Conservation (phyloP, 2,113 vertebrate species). For the Pelobates fuscus region DNA sequence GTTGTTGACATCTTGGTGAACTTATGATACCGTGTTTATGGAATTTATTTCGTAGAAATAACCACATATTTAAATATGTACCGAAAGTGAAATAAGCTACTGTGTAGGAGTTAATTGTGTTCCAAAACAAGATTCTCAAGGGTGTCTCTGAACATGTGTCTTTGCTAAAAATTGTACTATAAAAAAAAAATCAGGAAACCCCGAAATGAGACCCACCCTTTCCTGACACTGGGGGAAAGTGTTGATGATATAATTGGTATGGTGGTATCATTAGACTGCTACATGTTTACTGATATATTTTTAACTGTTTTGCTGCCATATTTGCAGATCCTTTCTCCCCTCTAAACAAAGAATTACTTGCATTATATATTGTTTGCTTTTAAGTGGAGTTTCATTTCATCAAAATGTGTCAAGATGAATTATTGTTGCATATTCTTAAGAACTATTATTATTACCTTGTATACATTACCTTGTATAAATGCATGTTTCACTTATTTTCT, state of each 20-base stretch:
- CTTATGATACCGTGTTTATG: neutral
- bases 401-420: no score
- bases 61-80: neutral
- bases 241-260: conserved; percentile 60
- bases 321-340: neutral
- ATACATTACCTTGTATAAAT: no score
- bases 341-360: neutral
- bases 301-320: conserved; percentile 55
- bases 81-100: conserved; percentile 67
- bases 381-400: no score
- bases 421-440: no score
- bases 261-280: conserved; percentile 36
- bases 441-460: no score
- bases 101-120: conserved; percentile 71
- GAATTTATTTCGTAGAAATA: neutral
- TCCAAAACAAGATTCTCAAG: conserved; percentile 79
- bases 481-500: no score
- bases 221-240: conserved; percentile 75
- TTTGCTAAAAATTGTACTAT: conserved; percentile 67
- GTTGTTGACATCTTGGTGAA: neutral
- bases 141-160: conserved; percentile 64
- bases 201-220: conserved; percentile 76
- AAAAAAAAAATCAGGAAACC: conserved; percentile 76
- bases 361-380: neutral
- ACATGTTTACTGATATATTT: conserved; percentile 39